phyloP scores from a whole-genome alignment of 2,888 invertebrate genomes.

The Drosophila flavopinicola region DNA sequence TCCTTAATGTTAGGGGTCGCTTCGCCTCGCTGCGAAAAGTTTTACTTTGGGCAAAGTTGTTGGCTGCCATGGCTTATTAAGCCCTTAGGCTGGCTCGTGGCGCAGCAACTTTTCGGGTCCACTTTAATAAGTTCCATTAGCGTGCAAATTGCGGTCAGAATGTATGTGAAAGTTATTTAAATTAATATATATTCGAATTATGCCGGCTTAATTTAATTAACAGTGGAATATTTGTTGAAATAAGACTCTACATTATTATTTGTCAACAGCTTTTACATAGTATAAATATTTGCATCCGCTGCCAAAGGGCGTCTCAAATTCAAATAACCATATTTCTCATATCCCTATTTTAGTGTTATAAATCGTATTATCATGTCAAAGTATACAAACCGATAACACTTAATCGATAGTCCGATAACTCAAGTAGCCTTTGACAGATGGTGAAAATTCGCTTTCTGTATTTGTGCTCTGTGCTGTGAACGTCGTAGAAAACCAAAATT shows the following conservation, averaged over 20 bases:
- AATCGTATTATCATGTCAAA: too few relatives aligned
- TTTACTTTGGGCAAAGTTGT: conserved; percentile 36
- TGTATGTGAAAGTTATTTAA: conserved; percentile 42
- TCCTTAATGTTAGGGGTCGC: background rate
- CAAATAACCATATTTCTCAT: too few relatives aligned
- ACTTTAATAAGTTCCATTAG: conserved; percentile 61
- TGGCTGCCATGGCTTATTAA: conserved; percentile 46
- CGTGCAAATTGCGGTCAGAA: conserved; percentile 57
- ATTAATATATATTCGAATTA: conserved; percentile 28
- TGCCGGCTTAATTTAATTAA: conserved; percentile 21
- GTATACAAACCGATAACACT: too few relatives aligned
- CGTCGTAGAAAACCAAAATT: too few relatives aligned
- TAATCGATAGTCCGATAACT: too few relatives aligned
- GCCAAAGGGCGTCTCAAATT: background rate
- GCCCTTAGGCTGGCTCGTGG: conserved; percentile 39
- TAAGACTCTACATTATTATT: too few relatives aligned
- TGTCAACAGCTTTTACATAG: too few relatives aligned
- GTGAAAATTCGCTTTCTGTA: too few relatives aligned
- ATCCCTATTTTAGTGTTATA: too few relatives aligned
- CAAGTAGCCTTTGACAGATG: too few relatives aligned
- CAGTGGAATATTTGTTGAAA: background rate
- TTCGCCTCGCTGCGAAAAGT: conserved; percentile 29
- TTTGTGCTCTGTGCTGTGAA: too few relatives aligned
- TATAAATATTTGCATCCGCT: background rate
- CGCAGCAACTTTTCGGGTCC: conserved; percentile 16